Base-by-base conservation (phyloP, 2,888 invertebrate species). In the Troides oblongomaculatus region DNA sequence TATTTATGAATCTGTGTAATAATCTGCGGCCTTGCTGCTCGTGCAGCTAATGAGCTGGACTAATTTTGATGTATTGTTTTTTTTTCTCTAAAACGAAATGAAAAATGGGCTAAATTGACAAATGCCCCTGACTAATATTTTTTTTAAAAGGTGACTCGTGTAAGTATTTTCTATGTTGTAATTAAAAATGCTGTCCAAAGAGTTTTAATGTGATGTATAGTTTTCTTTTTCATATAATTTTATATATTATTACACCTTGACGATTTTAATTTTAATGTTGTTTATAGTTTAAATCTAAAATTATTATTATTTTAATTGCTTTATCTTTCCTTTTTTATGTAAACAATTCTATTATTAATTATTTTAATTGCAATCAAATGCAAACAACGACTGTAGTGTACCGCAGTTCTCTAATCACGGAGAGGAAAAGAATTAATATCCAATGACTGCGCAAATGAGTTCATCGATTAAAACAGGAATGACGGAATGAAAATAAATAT, bases 391-490 rank as follows among this genome's bases (percentile, higher is more conserved):
- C 57, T n/a, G 18, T 57, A 62, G 21, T 62, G 39, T 39, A 62
- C 67, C 21, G n/a, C 25, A 50, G 8, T 63, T 50, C 8, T 36
- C 25, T 14, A 62, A 53, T 23, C 18, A 56, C 43, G 25, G 18
- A 62, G 14, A 36, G 43, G 60, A 18, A 18, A 64, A 64, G 12
- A 60, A 62, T 23, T 57, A 39, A 57, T 21, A 1, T 39, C 56
- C 56, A 57, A 43, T 67, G 62, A 62, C 57, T 36, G 57, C 43
- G 61, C 25, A 53, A 66, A 62, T 67, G 67, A 57, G 56, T 57
- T 25, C 25, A 67, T 39, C 43, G 39, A 56, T 67, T 67, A 67
- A 57, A 21, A 62, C 23, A 53, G 53, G 61, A 61, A 53, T 56
- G 10, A 23, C n/a, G 39, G 21, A 61, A 66, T 23, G 18, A 61